Evolutionary conservation across 2,113 vertebrate genomes (phyloP), one percentile per base, ranked within the genome.

Genomic region (Limanda limanda): DNA sequence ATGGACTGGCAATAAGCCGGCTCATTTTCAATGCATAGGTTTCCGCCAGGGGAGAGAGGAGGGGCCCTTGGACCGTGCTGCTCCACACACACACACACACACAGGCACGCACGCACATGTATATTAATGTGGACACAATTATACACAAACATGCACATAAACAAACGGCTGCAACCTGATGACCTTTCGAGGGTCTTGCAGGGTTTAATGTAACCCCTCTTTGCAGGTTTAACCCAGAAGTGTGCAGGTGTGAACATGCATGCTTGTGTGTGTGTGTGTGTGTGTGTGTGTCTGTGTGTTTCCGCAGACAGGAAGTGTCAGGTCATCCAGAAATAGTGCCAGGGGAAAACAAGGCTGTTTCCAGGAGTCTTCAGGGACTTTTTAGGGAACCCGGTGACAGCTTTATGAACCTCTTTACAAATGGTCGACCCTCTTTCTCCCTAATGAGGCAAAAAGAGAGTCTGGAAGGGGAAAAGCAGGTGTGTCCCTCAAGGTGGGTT

Each of bases 391-490:
- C 42, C 45, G 57, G 70, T 89, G 92, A 94, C 88, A 93, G 88
- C 74, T 93, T 92, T 84, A 93, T 91, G 88, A 88, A 90, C 65
- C 78, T 79, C 78, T 81, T 87, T 91, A 93, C 79, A 88, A 93
- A 93, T 84, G 82, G 77, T 64, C 45, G 57, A 64, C 78, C 81
- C 72, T 82, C 82, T 81, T 31, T 72, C 79, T 74, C 74, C 84
- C 76, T 90, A 86, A 88, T 89, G 90, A 92, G 85, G 79, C 66
- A n/a, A 54, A 54, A 74, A 76, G 80, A 66, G 88, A 70, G 86
- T 87, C 81, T 11, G n/a, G 74, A 31, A 68, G 82, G 82, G 70
- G 67, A 70, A 79, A 91, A 92, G 85, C 90, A 93, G 88, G 92
- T 91, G 92, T 86, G 85, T 86, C 20, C 66, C 77, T 76, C 57